Evolutionary conservation across 30 jellyfish, hydroid and myxozoan species (phyloP).

Genomic region (Phacellophora camtschatica): DNA sequence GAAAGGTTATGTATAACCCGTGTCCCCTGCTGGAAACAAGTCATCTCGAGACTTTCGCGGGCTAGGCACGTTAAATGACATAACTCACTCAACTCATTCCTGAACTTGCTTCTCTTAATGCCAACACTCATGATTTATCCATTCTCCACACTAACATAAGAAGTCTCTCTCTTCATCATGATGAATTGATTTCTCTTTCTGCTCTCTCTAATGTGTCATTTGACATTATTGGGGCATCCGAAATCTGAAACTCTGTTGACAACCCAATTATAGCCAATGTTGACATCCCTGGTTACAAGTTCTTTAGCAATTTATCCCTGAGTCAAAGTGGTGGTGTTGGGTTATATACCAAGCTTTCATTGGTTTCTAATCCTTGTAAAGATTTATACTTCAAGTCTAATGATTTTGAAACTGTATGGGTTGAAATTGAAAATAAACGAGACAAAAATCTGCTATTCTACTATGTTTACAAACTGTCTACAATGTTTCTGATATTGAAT

Average conservation of each 20-base stretch:
- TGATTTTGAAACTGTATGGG: conserved; percentile 53
- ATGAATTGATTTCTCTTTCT: conserved; percentile 33
- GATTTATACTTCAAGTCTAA: neutral
- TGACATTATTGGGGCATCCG: conserved; percentile 45
- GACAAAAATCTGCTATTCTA: too few relatives aligned
- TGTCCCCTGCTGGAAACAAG: too few relatives aligned
- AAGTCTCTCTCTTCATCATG: conserved; percentile 34
- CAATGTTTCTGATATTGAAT: too few relatives aligned
- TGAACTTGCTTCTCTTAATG: neutral
- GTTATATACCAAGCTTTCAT: neutral
- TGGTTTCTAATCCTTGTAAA: conserved; percentile 12
- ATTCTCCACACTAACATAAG: conserved; percentile 36
- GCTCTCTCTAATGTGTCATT: neutral
- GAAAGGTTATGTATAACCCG: too few relatives aligned
- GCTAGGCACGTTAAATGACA: too few relatives aligned
- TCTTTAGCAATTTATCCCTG: conserved; percentile 4
- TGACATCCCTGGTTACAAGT: conserved; percentile 26
- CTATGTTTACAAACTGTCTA: too few relatives aligned
- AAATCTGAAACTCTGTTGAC: neutral
- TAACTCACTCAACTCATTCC: too few relatives aligned
- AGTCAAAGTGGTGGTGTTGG: conserved; percentile 58
- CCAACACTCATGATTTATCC: conserved; percentile 2
- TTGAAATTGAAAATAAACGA: too few relatives aligned
- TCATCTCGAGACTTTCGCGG: too few relatives aligned
- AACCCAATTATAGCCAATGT: conserved; percentile 9